A percentile compares a stretch with the other conserved stretches of the same genome.
phyloP scores from a whole-genome alignment of 2,888 invertebrate genomes.

The Leuctra nigra region DNA sequence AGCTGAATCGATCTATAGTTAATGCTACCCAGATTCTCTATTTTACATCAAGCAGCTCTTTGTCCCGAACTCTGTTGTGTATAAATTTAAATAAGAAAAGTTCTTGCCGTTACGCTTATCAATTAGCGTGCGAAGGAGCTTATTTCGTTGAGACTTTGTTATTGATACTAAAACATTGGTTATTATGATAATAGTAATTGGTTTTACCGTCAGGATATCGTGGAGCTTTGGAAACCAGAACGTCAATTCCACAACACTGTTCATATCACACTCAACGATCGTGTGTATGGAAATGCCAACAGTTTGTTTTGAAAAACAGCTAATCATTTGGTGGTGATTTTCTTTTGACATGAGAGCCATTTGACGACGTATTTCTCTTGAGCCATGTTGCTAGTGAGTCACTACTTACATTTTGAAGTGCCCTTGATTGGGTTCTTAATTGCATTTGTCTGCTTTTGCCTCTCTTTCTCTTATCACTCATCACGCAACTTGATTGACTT shows the following conservation, averaged over 20 bases:
- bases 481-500: too few species aligned
- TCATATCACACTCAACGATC: conserved; percentile 3
- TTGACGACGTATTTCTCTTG: too few species aligned
- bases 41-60: too few species aligned
- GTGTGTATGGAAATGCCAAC: conserved; percentile 16
- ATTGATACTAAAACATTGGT: conserved; percentile 22
- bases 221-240: conserved; percentile 8
- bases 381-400: too few species aligned
- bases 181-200: conserved; percentile 21
- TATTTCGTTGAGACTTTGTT: conserved; percentile 11
- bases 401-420: too few species aligned
- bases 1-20: too few species aligned
- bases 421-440: too few species aligned
- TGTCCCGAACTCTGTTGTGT: too few species aligned
- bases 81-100: neutral
- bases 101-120: conserved; percentile 16
- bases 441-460: too few species aligned
- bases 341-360: neutral
- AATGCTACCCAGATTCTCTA: too few species aligned
- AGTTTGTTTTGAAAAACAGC: neutral
- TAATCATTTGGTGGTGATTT: neutral
- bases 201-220: neutral
- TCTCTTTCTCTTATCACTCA: too few species aligned
- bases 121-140: conserved; percentile 15
- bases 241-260: conserved; percentile 11